Conservation (phyloP, 2,888 invertebrate species). For the Bursaphelenchus okinawaensis region DNA sequence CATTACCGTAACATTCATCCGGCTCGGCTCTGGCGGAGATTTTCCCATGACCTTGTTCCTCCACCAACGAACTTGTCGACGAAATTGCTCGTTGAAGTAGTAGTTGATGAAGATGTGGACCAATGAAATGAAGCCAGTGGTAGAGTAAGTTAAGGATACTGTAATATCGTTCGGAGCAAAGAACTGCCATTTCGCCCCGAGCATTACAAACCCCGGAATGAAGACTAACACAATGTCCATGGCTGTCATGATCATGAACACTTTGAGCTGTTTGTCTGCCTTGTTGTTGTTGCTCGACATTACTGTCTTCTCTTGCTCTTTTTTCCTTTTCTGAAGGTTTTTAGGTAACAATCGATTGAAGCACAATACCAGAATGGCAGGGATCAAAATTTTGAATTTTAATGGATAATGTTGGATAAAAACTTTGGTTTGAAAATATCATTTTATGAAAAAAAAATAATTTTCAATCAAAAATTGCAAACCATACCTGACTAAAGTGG, state of each 20-base stretch:
- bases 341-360: no score
- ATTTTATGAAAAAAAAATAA: background rate
- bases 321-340: no score
- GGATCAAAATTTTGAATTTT: no score
- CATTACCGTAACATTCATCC: background rate
- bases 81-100: conserved; percentile 31
- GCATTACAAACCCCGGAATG: conserved; percentile 38
- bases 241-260: conserved; percentile 34
- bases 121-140: conserved; percentile 42
- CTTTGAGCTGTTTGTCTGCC: conserved; percentile 19
- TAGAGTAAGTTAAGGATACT: conserved; percentile 38
- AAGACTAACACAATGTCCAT: conserved; percentile 36
- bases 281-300: conserved; percentile 22
- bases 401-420: no score
- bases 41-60: background rate
- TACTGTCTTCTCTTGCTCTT: conserved; percentile 14
- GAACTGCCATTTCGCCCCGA: conserved; percentile 37
- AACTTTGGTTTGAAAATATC: background rate
- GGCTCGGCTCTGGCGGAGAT: background rate
- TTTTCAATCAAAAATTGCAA: background rate
- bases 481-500: conserved; percentile 20
- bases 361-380: no score
- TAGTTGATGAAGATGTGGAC: conserved; percentile 37
- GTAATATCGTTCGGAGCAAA: conserved; percentile 32
- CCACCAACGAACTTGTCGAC: conserved; percentile 24